Conservation (phyloP, 2,888 invertebrate species). For the Melinaea menophilus region DNA sequence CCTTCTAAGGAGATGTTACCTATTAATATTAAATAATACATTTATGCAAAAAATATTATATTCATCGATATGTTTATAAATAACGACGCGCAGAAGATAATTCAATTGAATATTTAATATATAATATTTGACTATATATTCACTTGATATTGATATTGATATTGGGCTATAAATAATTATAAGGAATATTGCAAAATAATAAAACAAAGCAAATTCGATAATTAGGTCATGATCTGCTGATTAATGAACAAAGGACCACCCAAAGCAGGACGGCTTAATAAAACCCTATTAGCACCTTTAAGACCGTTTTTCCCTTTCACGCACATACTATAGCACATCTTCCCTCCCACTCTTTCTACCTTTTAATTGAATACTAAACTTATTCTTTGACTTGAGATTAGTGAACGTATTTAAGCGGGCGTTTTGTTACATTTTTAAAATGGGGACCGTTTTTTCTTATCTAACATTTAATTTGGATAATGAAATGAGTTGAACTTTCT, state of each 20-base stretch:
- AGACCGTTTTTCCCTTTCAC: slow-evolving; percentile 74
- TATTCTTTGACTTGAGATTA: slow-evolving; percentile 76
- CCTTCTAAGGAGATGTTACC: not conserved
- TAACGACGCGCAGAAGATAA: too few species aligned
- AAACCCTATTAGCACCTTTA: slow-evolving; percentile 78
- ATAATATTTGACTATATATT: not conserved
- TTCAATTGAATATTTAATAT: too few species aligned
- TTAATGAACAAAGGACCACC: slow-evolving; percentile 74
- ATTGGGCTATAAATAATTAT: not conserved
- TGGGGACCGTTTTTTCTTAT: slow-evolving; percentile 53
- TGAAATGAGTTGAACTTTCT: slow-evolving; percentile 40
- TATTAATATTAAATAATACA: not conserved
- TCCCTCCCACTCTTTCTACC: slow-evolving; percentile 55
- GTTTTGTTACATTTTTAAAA: slow-evolving; percentile 72
- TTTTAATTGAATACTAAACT: slow-evolving; percentile 75
- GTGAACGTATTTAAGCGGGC: slow-evolving; percentile 72
- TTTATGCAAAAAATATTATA: too few species aligned
- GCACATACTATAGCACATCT: slow-evolving; percentile 45
- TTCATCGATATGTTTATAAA: too few species aligned
- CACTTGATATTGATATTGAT: not conserved
- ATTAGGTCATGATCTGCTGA: slow-evolving; percentile 47
- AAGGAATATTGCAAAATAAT: slow-evolving; percentile 3
- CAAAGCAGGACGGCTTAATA: slow-evolving; percentile 76
- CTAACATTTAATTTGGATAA: slow-evolving; percentile 65
- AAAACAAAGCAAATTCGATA: slow-evolving; percentile 14